A percentile compares a stretch with the other conserved stretches of the same genome.
Evolutionary conservation across 2,797 vertebrate species (phyloP).

Genomic region (Pangasius djambal): DNA sequence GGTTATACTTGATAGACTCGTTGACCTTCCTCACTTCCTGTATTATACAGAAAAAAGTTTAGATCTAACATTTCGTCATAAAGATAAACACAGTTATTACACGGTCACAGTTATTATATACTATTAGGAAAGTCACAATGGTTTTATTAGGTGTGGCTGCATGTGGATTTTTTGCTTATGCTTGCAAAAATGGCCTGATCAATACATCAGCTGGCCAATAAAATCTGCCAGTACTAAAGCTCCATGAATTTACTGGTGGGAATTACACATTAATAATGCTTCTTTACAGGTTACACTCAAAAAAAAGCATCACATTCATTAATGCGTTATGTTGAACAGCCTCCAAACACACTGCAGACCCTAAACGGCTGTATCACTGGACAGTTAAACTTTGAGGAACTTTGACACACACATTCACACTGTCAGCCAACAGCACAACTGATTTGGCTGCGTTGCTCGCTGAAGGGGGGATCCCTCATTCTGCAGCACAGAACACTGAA

Average conservation of each 20-base stretch:
- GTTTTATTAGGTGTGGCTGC: background rate
- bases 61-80: background rate
- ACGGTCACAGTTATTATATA: background rate
- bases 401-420: background rate
- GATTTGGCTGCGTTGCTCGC: background rate
- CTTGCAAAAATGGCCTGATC: background rate
- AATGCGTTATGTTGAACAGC: background rate
- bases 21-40: conserved; percentile 96
- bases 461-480: background rate
- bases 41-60: conserved; percentile 39
- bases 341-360: background rate
- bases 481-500: background rate
- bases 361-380: background rate
- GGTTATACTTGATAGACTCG: conserved; percentile 94
- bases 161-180: background rate
- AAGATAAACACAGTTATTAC: background rate
- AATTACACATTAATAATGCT: background rate
- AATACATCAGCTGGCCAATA: background rate
- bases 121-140: background rate
- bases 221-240: background rate
- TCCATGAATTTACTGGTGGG: background rate
- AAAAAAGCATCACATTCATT: background rate
- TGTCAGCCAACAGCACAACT: background rate
- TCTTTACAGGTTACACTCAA: background rate
- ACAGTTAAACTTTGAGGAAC: background rate